phyloP scores from a whole-genome alignment of 1,140 invertebrate species.

The Streblospio benedicti region DNA sequence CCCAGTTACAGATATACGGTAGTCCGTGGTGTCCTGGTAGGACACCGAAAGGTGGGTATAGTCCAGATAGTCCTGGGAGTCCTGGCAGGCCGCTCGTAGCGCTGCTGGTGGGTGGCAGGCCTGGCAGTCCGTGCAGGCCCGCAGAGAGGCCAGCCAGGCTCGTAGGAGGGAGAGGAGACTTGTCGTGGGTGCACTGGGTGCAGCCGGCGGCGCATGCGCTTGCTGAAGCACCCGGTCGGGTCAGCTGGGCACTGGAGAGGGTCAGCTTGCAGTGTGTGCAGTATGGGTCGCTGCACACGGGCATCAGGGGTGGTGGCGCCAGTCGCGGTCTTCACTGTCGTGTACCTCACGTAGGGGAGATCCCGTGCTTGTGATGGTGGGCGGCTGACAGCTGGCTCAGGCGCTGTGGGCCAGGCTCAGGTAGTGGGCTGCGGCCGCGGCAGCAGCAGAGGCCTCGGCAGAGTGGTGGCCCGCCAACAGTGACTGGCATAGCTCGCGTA shows the following conservation, averaged over 20 bases:
- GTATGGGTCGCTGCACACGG: conserved; percentile 73
- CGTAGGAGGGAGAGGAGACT: conserved; percentile 57
- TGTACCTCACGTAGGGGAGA: conserved; percentile 63
- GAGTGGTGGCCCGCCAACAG: conserved; percentile 53
- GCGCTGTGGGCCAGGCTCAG: conserved; percentile 12
- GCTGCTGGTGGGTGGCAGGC: conserved; percentile 35
- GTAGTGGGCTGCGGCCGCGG: conserved; percentile 26
- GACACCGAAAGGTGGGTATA: conserved; percentile 31
- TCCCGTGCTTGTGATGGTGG: not conserved
- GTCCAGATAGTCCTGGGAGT: conserved; percentile 26
- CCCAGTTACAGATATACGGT: conserved; percentile 77
- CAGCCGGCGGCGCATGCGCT: conserved; percentile 82
- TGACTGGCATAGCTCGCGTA: conserved; percentile 63
- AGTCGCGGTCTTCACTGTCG: conserved; percentile 78
- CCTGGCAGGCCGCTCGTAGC: conserved; percentile 23
- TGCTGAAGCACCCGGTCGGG: no score
- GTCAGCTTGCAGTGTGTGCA: conserved; percentile 88
- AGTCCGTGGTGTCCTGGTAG: conserved; percentile 6
- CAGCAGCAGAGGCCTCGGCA: conserved; percentile 52
- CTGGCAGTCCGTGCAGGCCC: conserved; percentile 26
- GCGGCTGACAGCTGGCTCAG: conserved; percentile 11
- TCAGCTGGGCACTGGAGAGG: conserved; percentile 62
- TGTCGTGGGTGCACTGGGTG: conserved; percentile 90
- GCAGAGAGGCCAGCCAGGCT: conserved; percentile 17
- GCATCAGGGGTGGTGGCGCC: conserved; percentile 81